Conservation (phyloP, 2,888 invertebrate species). For the Carabus problematicus region DNA sequence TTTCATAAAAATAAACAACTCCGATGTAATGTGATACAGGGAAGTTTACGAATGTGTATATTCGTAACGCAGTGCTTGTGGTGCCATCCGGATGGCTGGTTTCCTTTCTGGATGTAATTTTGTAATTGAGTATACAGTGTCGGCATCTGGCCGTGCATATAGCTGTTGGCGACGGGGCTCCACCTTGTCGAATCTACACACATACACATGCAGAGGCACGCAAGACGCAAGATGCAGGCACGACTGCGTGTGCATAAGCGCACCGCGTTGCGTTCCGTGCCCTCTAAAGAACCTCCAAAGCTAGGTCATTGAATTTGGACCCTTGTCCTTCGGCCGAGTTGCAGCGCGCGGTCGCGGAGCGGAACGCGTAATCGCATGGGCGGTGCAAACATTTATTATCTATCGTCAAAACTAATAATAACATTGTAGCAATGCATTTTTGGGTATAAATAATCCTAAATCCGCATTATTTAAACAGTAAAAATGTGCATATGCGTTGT, state of each 20-base stretch:
- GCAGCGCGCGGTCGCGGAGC: conserved; percentile 43
- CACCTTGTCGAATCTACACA: conserved; percentile 25
- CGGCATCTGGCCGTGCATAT: conserved; percentile 10
- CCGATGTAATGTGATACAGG: too few species aligned
- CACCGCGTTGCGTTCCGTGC: conserved; percentile 50
- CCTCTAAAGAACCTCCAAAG: conserved; percentile 61
- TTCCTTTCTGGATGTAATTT: conserved; percentile 5
- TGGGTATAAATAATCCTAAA: too few species aligned
- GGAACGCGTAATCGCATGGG: conserved; percentile 53
- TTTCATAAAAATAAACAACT: too few species aligned
- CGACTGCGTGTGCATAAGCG: conserved; percentile 12
- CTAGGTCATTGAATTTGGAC: conserved; percentile 63
- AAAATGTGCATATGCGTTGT: too few species aligned
- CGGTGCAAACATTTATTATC: conserved; percentile 6
- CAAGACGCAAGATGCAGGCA: conserved; percentile 23
- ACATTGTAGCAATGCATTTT: neutral
- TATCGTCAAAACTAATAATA: too few species aligned
- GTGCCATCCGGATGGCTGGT: too few species aligned
- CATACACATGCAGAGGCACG: conserved; percentile 14
- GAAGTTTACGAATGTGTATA: too few species aligned
- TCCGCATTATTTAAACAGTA: too few species aligned
- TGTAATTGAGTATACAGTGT: conserved; percentile 16
- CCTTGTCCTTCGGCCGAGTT: conserved; percentile 58
- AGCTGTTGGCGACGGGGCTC: conserved; percentile 26
- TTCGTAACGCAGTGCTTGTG: too few species aligned